Evolutionary conservation across 2,113 vertebrate species (phyloP).

Genomic region (Pteruthius melanotis): DNA sequence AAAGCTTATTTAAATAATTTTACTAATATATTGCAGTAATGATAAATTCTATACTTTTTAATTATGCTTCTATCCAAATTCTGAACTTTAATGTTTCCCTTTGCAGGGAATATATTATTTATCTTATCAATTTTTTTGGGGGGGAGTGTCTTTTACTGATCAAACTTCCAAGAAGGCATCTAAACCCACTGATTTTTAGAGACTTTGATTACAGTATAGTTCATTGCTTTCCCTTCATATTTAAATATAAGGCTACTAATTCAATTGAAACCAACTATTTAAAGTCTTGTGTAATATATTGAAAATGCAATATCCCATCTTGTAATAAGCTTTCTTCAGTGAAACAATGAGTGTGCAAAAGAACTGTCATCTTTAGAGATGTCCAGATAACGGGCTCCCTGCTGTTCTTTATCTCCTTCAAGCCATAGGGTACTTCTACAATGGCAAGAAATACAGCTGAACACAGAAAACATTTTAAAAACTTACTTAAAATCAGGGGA

Average conservation of each 20-base stretch:
- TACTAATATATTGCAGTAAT: background rate
- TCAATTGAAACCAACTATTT: background rate
- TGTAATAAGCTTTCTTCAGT: background rate
- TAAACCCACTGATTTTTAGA: background rate
- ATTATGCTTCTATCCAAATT: background rate
- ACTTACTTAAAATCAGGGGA: background rate
- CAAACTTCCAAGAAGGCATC: background rate
- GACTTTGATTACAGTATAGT: background rate
- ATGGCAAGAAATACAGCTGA: background rate
- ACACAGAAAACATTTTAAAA: background rate
- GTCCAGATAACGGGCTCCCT: background rate
- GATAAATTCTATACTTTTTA: background rate
- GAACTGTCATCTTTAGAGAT: background rate
- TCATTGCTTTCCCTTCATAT: background rate
- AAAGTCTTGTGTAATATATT: background rate
- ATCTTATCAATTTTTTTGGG: background rate
- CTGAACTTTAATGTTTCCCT: background rate
- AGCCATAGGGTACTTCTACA: background rate
- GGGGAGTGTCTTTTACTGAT: background rate
- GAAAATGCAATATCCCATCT: background rate
- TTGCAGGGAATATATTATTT: background rate
- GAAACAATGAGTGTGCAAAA: background rate
- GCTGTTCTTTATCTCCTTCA: background rate
- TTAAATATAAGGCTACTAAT: background rate
- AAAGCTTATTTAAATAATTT: background rate